These are phyloP conservation scores for Trachelus troglodyta DNA, from an alignment of 2,888 invertebrate species.

Conservation along the genomic window DNA sequence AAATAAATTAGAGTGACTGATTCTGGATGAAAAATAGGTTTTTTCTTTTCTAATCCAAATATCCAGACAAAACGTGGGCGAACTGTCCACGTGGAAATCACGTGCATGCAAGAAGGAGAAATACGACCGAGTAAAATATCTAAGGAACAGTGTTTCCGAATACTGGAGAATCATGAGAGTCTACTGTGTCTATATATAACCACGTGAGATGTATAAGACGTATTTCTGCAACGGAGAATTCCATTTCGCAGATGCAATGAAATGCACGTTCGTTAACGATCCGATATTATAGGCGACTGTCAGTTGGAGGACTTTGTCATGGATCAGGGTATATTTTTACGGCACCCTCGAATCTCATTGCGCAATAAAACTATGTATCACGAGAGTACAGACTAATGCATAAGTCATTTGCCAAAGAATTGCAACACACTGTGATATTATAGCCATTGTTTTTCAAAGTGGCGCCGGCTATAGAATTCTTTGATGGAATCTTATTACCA, in stretches of 20 bases:
- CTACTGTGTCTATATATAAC: neutral
- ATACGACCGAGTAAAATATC: neutral
- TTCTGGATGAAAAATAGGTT: neutral
- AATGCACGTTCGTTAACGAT: neutral
- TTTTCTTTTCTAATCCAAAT: neutral
- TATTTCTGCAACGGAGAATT: neutral
- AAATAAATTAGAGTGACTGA: too few relatives aligned
- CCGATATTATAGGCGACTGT: neutral
- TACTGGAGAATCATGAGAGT: neutral
- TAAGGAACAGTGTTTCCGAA: neutral
- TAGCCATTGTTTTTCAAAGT: neutral
- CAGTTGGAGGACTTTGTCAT: neutral
- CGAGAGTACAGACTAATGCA: neutral
- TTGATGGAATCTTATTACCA: neutral
- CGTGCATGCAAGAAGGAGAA: neutral
- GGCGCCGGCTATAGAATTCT: neutral
- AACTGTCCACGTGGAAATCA: neutral
- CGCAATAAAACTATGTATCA: neutral
- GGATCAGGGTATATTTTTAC: conserved; percentile 10
- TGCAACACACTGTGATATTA: neutral
- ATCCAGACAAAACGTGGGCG: neutral
- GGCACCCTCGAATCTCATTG: conserved; percentile 8
- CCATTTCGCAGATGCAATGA: neutral
- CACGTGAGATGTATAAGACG: neutral
- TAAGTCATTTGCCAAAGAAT: neutral